Evolutionary conservation across 2,113 vertebrate species (phyloP), one percentile per base, ranked within the genome.

Genomic region (Lynx canadensis): DNA sequence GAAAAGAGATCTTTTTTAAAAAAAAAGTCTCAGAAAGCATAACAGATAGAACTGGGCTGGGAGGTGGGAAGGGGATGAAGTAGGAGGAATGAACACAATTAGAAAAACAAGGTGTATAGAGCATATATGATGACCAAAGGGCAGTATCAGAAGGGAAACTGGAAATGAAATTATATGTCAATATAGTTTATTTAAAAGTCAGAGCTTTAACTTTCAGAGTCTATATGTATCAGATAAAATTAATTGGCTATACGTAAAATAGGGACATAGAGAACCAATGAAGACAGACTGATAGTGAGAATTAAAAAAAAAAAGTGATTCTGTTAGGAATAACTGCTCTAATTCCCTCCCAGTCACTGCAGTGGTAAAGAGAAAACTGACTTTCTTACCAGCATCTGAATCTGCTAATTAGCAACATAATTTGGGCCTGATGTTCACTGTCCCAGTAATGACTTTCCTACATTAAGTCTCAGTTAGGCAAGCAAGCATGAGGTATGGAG

Each of bases 371-470:
- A 33, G 73, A 78, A 94, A 27, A 7, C 52, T 94, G 27, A 68
- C 94, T 98, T 36, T 97, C 93, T 97, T 97, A 97, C 38, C 41
- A 97, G 74, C 94, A 92, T 97, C 23, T 89, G 94, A 94, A 94
- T 89, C 63, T 98, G 36, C 82, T 98, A 98, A 98, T 98, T 99
- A 98, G 88, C 68, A 95, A 69, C 38, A 97, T 98, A 97, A 98
- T 98, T 98, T 55, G 23, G 68, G 31, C 57, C 83, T 94, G 66
- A 95, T 96, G 79, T 96, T 97, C 89, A 94, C 55, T 98, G 93
- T 63, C 52, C 94, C 90, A 91, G 93, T 94, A 97, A 98, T 92
- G 82, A 60, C 66, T 98, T 98, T 98, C 48, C 23, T 97, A 66
- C 60, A 98, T 92, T 94, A 97, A 91, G 65, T 98, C 89, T 94